phyloP scores from a whole-genome alignment of 2,113 vertebrate genomes.

The Isichthys henryi region DNA sequence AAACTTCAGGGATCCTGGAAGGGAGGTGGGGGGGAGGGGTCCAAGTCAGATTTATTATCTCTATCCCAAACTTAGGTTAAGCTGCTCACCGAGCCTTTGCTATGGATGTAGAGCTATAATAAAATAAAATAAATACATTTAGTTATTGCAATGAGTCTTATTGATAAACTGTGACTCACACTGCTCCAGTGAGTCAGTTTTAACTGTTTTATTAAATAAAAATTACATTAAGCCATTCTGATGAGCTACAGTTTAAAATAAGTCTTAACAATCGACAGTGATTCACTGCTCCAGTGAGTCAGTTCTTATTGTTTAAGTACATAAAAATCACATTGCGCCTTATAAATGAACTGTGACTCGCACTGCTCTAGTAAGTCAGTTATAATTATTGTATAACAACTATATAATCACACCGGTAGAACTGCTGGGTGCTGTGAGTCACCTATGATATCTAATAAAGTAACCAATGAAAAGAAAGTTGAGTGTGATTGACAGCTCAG shows the following conservation, averaged over 20 bases:
- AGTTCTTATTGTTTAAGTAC: background rate
- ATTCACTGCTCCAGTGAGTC: background rate
- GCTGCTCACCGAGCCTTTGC: background rate
- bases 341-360: no score
- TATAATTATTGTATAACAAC: background rate
- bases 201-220: background rate
- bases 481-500: background rate
- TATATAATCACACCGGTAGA: background rate
- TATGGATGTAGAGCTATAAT: background rate
- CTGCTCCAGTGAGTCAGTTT: background rate
- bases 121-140: background rate
- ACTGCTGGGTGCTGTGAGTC: background rate
- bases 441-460: background rate
- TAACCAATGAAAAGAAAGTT: background rate
- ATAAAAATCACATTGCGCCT: background rate
- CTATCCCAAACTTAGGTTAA: background rate
- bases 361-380: background rate
- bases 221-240: background rate
- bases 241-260: background rate
- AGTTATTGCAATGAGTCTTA: background rate
- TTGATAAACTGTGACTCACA: background rate
- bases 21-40: no score
- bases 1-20: constrained; percentile 55
- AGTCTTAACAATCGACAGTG: background rate
- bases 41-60: background rate